Evolutionary conservation across 2,113 vertebrate species (phyloP).

Genomic region (Lasiurus borealis): DNA sequence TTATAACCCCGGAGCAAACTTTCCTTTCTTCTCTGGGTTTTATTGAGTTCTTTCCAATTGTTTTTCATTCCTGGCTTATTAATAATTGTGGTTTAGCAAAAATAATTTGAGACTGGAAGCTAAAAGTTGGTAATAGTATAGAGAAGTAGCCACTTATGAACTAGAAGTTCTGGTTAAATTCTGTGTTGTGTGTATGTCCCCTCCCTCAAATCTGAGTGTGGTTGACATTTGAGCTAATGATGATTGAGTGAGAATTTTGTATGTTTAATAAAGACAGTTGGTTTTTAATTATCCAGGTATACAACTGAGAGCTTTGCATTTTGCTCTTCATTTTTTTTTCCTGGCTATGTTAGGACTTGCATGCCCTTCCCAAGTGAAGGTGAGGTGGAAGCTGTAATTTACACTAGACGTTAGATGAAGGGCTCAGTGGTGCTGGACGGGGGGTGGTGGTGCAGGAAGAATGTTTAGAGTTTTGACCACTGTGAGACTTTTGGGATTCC

Average conservation of each 20-base stretch:
- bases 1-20: neutral
- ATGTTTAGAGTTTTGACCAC: slow-evolving; percentile 35
- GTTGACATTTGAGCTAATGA: neutral
- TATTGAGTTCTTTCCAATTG: slow-evolving; percentile 33
- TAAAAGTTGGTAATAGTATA: neutral
- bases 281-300: neutral
- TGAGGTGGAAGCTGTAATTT: neutral
- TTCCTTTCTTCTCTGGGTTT: neutral
- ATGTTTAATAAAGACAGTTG: neutral
- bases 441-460: neutral
- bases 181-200: no score
- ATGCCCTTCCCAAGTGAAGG: neutral
- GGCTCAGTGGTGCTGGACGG: neutral
- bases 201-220: neutral
- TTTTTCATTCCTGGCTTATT: slow-evolving; percentile 40
- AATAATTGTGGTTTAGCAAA: slow-evolving; percentile 23
- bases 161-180: neutral
- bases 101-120: neutral
- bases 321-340: neutral
- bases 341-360: neutral
- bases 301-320: neutral
- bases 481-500: slow-evolving; percentile 19
- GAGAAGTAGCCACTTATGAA: neutral
- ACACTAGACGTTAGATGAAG: neutral
- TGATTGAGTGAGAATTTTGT: slow-evolving; percentile 12